These are phyloP conservation scores for Prosapia bicincta DNA, from an alignment of 2,888 invertebrate species.

Conservation along the genomic window DNA sequence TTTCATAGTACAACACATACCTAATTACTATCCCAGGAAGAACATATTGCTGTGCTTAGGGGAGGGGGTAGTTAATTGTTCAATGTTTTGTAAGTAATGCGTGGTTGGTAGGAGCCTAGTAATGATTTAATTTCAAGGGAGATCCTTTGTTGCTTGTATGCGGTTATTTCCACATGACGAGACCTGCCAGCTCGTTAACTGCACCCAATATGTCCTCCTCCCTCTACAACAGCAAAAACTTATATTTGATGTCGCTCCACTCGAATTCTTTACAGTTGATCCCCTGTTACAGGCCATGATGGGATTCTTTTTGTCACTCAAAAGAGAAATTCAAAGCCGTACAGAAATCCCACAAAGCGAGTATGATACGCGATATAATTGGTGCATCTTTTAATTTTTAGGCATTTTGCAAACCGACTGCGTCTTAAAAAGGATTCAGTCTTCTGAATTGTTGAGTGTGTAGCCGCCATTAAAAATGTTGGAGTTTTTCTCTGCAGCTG, in stretches of 20 bases:
- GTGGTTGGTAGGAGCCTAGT: neutral
- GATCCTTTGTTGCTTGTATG: neutral
- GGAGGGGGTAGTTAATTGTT: neutral
- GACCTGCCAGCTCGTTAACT: neutral
- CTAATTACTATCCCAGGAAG: neutral
- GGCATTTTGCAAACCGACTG: neutral
- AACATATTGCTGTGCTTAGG: neutral
- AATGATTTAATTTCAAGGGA: neutral
- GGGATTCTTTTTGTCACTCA: neutral
- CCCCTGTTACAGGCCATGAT: neutral
- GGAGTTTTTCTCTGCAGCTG: neutral
- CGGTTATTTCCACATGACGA: neutral
- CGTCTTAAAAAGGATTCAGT: neutral
- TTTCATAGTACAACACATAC: no score
- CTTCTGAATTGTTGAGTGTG: neutral
- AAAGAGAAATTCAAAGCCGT: neutral
- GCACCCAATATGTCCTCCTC: neutral
- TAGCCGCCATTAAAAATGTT: neutral
- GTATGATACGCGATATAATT: neutral
- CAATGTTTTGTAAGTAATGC: neutral
- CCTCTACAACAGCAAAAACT: neutral
- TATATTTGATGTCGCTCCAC: conserved; percentile 2
- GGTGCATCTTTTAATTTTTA: neutral
- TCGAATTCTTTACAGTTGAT: neutral
- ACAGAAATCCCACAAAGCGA: neutral